Conservation (phyloP, 2,113 vertebrate genomes). For the Pedetes capensis region DNA sequence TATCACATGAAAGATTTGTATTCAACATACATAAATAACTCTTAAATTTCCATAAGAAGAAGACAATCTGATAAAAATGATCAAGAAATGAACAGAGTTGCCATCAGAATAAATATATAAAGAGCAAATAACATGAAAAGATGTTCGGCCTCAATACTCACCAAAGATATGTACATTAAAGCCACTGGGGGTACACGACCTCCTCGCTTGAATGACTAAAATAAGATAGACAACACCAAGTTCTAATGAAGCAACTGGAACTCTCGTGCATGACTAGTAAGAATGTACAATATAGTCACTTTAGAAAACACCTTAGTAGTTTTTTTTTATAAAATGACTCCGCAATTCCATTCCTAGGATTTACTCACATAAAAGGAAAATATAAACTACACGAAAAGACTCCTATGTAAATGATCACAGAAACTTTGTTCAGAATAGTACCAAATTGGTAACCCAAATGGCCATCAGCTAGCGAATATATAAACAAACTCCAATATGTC, state of each 20-base stretch:
- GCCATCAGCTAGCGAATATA: neutral
- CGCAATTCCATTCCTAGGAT: neutral
- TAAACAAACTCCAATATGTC: neutral
- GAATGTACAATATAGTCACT: neutral
- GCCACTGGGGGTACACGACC: neutral
- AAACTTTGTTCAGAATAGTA: neutral
- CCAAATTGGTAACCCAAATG: constrained; percentile 4
- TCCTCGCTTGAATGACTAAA: neutral
- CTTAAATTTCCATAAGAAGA: neutral
- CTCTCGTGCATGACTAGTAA: neutral
- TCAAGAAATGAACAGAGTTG: neutral
- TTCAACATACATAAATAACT: constrained; percentile 12
- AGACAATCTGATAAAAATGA: neutral
- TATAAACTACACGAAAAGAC: neutral
- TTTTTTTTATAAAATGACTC: constrained; percentile 5
- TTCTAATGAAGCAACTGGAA: neutral
- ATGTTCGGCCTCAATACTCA: neutral
- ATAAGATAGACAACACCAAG: neutral
- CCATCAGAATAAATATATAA: neutral
- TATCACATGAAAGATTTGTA: neutral
- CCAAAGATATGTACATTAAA: neutral
- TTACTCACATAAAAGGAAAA: constrained; percentile 29
- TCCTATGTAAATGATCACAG: neutral
- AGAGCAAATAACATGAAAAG: neutral
- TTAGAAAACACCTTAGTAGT: neutral